Base-by-base conservation (phyloP, 2,888 invertebrate species). In the Mythimna ferrago region DNA sequence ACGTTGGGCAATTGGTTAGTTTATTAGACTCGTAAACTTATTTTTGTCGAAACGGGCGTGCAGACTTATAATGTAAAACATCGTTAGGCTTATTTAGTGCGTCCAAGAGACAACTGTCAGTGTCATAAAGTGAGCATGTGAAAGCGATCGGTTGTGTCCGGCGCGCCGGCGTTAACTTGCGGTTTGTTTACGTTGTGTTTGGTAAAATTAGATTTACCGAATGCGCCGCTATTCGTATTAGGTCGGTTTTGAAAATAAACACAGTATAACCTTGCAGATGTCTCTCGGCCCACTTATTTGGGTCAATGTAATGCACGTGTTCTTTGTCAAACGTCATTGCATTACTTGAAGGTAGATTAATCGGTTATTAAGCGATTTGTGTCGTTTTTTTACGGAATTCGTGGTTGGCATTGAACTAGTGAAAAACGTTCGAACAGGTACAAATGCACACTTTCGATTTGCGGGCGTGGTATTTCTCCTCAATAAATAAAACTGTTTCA, bases 231-330 rank as follows among this genome's bases (percentile, higher is more conserved):
- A 92, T 92, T 94, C 94, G 92, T 94, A 94, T 95, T 94, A 92
- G 93, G 94, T 92, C 91, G 90, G 94, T 94, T 94, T 95, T 94
- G 93, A 95, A 95, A 95, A 95, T 95, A 95, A 95, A 95, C 94
- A 93, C 88, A 76, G 88, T 86, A 91, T 91, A 94, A 95, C 96
- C 96, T 96, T 95, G 95, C 90, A 86, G 92, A 92, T 93, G 93
- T 93, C 91, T 93, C 91, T 93, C 91, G 88, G 89, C 90, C 89
- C 89, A 92, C 89, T 91, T 92, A 96, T 96, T 94, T 96, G 90
- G 96, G 96, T 96, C 96, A 96, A 95, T 95, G 96, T 93, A 91
- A 94, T 93, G 91, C 92, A 92, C 92, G 93, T 92, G 92, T 91
- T 92, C 90, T 92, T 93, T 94, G 94, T 94, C 92, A 93, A 91